phyloP scores from a whole-genome alignment of 2,888 invertebrate species.

The Dynastes maya region DNA sequence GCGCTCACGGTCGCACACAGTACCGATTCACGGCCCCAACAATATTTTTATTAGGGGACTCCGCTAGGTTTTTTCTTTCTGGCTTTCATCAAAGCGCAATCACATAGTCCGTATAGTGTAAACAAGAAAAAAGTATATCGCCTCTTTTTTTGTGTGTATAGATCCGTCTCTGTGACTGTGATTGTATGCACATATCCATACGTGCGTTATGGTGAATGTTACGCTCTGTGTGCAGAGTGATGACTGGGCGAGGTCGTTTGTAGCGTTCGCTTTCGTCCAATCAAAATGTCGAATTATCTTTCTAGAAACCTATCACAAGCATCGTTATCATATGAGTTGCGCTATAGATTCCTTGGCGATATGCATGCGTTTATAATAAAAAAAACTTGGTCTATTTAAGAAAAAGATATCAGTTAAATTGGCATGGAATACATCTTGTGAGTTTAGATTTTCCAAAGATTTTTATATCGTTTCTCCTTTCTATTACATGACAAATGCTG shows the following conservation, averaged over 20 bases:
- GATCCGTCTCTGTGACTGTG: background rate
- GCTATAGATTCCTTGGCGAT: no score
- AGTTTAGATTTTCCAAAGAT: no score
- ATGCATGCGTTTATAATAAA: no score
- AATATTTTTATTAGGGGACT: constrained; percentile 27
- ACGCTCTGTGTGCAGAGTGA: background rate
- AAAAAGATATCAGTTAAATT: no score
- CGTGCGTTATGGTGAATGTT: background rate
- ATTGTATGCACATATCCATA: background rate
- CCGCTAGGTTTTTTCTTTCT: background rate
- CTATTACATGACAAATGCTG: no score
- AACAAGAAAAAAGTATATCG: constrained; percentile 3
- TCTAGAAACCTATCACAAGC: constrained; percentile 27
- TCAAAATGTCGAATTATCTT: constrained; percentile 41
- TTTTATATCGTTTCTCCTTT: no score
- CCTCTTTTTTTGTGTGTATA: background rate
- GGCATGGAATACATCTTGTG: no score
- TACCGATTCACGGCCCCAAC: background rate
- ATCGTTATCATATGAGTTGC: constrained; percentile 16
- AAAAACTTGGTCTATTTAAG: no score
- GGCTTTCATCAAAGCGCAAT: constrained; percentile 38
- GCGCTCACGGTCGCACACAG: background rate
- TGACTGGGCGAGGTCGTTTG: constrained; percentile 40
- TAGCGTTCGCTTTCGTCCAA: constrained; percentile 23
- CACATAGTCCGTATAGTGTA: constrained; percentile 19